These are phyloP conservation scores for Priocnemis perturbator DNA, from an alignment of 2,888 invertebrate species.

Conservation along the genomic window DNA sequence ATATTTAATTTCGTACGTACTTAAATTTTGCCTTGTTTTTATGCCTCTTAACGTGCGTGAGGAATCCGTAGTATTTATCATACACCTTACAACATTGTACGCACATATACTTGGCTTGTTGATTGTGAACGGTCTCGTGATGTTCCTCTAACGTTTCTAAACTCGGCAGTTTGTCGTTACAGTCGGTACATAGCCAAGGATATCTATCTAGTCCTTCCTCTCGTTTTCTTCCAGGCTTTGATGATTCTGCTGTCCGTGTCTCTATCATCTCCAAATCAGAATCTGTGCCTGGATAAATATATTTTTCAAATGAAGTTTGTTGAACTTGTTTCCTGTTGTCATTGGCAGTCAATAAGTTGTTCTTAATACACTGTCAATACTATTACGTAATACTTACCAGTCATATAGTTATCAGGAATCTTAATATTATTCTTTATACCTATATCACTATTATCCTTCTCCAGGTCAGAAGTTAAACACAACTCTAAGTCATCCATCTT, in stretches of 20 bases:
- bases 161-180: constrained; percentile 75
- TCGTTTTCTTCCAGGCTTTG: constrained; percentile 59
- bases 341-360: too few species aligned
- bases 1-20: constrained; percentile 71
- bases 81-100: constrained; percentile 81
- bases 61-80: constrained; percentile 80
- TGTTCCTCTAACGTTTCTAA: constrained; percentile 79
- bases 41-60: constrained; percentile 81
- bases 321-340: too few species aligned
- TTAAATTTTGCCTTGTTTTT: constrained; percentile 79
- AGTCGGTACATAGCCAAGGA: constrained; percentile 78
- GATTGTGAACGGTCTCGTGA: constrained; percentile 79
- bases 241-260: constrained; percentile 57
- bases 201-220: constrained; percentile 75
- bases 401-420: constrained; percentile 72
- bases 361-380: too few species aligned
- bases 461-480: constrained; percentile 55
- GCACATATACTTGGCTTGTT: constrained; percentile 81
- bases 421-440: constrained; percentile 59
- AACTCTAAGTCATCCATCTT: constrained; percentile 54
- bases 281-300: constrained; percentile 63
- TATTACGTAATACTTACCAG: constrained; percentile 55
- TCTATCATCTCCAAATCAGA: constrained; percentile 71
- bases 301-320: constrained; percentile 2
- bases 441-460: constrained; percentile 58